Conservation (phyloP, 2,113 vertebrate genomes). For the Lasiurus cinereus region DNA sequence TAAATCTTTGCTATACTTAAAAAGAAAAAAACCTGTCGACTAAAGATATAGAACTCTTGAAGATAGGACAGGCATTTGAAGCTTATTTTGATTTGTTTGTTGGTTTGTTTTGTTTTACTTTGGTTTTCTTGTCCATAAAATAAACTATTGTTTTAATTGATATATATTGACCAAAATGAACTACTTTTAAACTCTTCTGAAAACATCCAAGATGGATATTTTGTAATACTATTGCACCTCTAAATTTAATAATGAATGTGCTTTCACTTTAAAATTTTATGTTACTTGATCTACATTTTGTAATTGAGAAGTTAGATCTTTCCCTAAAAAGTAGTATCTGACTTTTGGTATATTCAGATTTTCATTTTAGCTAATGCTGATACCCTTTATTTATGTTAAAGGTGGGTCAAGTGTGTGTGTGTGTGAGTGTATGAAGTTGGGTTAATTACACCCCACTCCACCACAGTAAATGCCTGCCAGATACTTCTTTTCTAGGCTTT, state of each 20-base stretch:
- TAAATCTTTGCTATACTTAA: background rate
- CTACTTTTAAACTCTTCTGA: background rate
- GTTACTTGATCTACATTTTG: constrained; percentile 20
- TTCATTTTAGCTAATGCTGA: constrained; percentile 51
- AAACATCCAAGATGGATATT: constrained; percentile 46
- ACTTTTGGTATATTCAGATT: constrained; percentile 30
- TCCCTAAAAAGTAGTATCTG: constrained; percentile 12
- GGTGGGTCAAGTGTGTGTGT: background rate
- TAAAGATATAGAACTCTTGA: constrained; percentile 26
- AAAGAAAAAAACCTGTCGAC: background rate
- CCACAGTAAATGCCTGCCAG: background rate
- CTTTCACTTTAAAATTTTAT: constrained; percentile 23
- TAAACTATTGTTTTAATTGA: constrained; percentile 6
- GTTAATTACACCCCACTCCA: background rate
- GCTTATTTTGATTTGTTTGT: background rate
- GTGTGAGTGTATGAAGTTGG: background rate
- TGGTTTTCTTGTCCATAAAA: constrained; percentile 15
- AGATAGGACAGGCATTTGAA: constrained; percentile 6
- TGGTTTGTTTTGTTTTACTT: background rate
- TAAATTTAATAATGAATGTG: constrained; percentile 51
- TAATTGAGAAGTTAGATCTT: constrained; percentile 15
- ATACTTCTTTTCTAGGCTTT: background rate
- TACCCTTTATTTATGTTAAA: background rate
- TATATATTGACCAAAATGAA: too few relatives aligned
- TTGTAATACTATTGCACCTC: background rate